phyloP scores from a whole-genome alignment of 2,888 invertebrate species.

The Cetonia aurata region DNA sequence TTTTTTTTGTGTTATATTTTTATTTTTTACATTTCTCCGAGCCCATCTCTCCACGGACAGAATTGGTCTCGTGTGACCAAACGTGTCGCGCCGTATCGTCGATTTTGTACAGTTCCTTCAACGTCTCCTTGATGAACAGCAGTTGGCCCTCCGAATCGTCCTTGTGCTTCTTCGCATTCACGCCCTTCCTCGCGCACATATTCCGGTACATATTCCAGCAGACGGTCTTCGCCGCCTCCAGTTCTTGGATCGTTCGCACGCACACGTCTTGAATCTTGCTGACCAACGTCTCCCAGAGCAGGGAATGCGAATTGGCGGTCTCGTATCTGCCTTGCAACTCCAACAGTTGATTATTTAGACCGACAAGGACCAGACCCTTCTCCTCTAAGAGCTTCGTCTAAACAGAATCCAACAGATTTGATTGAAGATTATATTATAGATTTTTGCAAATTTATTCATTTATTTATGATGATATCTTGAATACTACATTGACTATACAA shows the following conservation, averaged over 20 bases:
- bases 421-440: too few species aligned
- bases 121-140: slow-evolving; percentile 48
- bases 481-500: too few species aligned
- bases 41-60: slow-evolving; percentile 22
- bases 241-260: slow-evolving; percentile 39
- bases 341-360: slow-evolving; percentile 74
- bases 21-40: background rate
- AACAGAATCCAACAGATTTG: background rate
- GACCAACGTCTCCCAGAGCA: slow-evolving; percentile 70
- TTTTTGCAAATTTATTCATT: too few species aligned
- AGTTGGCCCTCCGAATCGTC: slow-evolving; percentile 46
- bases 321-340: slow-evolving; percentile 73
- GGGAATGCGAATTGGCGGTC: slow-evolving; percentile 70
- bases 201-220: slow-evolving; percentile 46
- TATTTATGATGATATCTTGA: too few species aligned
- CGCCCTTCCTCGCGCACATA: slow-evolving; percentile 47
- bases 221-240: slow-evolving; percentile 43
- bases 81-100: slow-evolving; percentile 4
- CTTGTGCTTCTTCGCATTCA: background rate
- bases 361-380: slow-evolving; percentile 74
- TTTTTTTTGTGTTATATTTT: background rate
- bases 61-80: slow-evolving; percentile 6
- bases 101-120: slow-evolving; percentile 41
- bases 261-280: slow-evolving; percentile 34
- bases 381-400: slow-evolving; percentile 69